Evolutionary conservation across 2,797 vertebrate genomes (phyloP).

Genomic region (Nasua narica): DNA sequence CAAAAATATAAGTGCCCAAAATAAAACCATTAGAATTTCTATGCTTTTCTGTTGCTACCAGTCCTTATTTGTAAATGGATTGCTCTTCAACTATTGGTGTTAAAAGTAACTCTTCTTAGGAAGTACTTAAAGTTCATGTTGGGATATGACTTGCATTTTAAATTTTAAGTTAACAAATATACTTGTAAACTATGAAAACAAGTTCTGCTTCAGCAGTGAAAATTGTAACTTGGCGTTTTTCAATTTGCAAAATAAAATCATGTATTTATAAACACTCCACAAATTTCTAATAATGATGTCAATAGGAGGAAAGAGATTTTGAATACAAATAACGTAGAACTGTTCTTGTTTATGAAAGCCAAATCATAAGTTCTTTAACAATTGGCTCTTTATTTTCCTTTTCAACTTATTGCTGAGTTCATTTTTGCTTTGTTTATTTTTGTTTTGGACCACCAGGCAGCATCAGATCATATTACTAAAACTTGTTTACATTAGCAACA

Average conservation of each 20-base stretch:
- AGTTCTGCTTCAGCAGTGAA: not conserved
- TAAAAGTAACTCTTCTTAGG: constrained; percentile 17
- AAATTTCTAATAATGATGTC: constrained; percentile 36
- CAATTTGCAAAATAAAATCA: constrained; percentile 41
- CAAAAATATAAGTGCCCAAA: constrained; percentile 34
- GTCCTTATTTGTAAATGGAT: constrained; percentile 39
- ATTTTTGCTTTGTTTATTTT: not conserved
- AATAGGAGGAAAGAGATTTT: constrained; percentile 52
- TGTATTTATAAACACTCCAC: not conserved
- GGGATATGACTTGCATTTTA: constrained; percentile 24
- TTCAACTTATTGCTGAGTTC: constrained; percentile 45
- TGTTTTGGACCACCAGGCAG: not conserved
- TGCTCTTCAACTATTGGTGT: constrained; percentile 9
- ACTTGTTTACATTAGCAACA: constrained; percentile 40
- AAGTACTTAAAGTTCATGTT: not conserved
- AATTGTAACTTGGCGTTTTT: constrained; percentile 19
- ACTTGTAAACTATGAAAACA: constrained; percentile 4
- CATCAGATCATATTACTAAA: not conserved
- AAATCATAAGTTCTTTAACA: constrained; percentile 40
- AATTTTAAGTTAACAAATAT: constrained; percentile 29
- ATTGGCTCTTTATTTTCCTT: constrained; percentile 51
- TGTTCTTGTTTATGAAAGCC: constrained; percentile 50
- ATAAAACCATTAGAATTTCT: constrained; percentile 27
- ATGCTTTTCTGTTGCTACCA: constrained; percentile 17
- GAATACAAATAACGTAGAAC: constrained; percentile 59